phyloP scores from a whole-genome alignment of 2,113 vertebrate genomes.

The Mola mola region DNA sequence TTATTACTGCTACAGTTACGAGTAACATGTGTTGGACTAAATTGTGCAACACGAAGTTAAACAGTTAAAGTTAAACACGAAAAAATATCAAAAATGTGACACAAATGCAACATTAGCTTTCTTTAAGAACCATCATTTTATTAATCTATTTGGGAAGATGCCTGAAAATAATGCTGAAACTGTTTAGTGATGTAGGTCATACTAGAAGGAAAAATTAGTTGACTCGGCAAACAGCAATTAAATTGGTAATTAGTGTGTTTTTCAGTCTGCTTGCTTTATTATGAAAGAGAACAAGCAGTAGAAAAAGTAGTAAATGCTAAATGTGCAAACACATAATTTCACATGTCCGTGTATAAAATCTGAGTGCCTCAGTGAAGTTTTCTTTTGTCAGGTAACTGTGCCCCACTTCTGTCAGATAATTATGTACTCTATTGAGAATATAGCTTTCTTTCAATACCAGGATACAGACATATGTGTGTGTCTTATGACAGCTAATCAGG shows the following conservation, averaged over 20 bases:
- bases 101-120: too few species aligned
- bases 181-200: background rate
- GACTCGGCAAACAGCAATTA: background rate
- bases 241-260: background rate
- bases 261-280: background rate
- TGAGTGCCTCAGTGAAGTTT: slow-evolving; percentile 1
- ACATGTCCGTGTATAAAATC: background rate
- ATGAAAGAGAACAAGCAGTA: background rate
- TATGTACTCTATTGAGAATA: slow-evolving; percentile 31
- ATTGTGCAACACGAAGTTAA: too few species aligned
- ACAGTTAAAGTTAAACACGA: too few species aligned
- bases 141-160: too few species aligned
- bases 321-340: slow-evolving; percentile 9
- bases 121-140: too few species aligned
- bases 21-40: too few species aligned
- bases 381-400: slow-evolving; percentile 24
- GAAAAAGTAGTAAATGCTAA: slow-evolving; percentile 2
- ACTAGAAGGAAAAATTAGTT: too few species aligned
- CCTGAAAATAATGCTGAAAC: background rate
- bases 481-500: slow-evolving; percentile 62
- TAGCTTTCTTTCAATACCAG: slow-evolving; percentile 20
- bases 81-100: too few species aligned
- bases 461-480: slow-evolving; percentile 23
- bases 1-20: too few species aligned
- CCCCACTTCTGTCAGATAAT: slow-evolving; percentile 70